Base-by-base conservation (phyloP, 2,888 invertebrate genomes). In the Erebia ligea region DNA sequence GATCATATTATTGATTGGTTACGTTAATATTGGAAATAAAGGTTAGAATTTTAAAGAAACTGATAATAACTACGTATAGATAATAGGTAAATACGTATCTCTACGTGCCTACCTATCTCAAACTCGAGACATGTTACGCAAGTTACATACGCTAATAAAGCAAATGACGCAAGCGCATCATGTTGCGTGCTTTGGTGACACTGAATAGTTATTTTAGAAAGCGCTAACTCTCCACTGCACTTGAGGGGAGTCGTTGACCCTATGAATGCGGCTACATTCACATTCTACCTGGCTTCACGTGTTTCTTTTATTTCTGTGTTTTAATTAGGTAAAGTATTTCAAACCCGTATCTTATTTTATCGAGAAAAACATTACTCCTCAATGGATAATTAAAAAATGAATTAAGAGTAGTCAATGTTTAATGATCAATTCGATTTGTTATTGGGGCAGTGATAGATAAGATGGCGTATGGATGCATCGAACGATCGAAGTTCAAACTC, bases 181-280 rank as follows among this genome's bases (percentile, higher is more conserved):
- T 80, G 83, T 90, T 86, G 87, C 91, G 86, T 88, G 87, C 86
- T 80, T 85, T 87, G 88, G 88, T 90, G 91, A 89, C 90, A 87
- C 84, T 87, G 84, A 87, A 88, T 89, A 87, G 86, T 84, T 87
- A 89, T 86, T 93, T 91, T 92, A 92, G 92, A 93, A 92, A 93
- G 92, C 89, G 84, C 79, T 74, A 74, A 82, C 83, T 85, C 83
- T 85, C 83, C 82, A 85, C 83, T 84, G 80, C 80, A 81, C 82
- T 82, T 81, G 80, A 76, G 73, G 77, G 72, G 79, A 85, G 92
- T 91, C 92, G 84, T 82, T 80, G 90, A 91, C 86, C 89, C 80
- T 77, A 76, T 68, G 62, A 75, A 65, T 74, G 72, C 64, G 71
- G 67, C 62, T 70, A 73, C 72, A 69, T 70, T 73, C 62, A 73